phyloP scores from a whole-genome alignment of 2,797 vertebrate genomes.

The Molossus alvarezi region DNA sequence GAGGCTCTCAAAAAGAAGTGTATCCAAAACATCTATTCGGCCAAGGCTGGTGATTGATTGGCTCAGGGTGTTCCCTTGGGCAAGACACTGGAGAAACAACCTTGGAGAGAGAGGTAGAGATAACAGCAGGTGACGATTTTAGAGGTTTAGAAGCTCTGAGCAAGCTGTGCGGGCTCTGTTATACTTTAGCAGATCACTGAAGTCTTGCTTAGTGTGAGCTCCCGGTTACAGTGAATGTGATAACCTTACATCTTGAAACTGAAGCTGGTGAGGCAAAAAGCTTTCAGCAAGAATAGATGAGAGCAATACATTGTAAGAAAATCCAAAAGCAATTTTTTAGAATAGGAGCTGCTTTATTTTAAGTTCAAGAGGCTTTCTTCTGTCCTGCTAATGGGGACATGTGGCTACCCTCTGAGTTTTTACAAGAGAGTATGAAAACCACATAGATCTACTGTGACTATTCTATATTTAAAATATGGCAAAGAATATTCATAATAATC shows the following conservation, averaged over 20 bases:
- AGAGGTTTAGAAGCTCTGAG: slow-evolving; percentile 4
- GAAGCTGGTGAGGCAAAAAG: not conserved
- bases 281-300: not conserved
- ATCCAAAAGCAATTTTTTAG: not conserved
- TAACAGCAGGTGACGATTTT: not conserved
- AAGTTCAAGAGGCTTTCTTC: slow-evolving; percentile 39
- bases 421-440: not conserved
- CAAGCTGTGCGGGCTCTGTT: not conserved
- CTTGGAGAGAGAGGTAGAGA: not conserved
- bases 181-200: not conserved
- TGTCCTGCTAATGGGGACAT: not conserved
- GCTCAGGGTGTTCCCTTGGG: not conserved
- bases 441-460: not conserved
- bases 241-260: not conserved
- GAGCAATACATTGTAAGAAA: slow-evolving; percentile 27
- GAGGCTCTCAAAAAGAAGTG: slow-evolving; percentile 23
- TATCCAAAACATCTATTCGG: not conserved
- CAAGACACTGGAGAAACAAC: not conserved
- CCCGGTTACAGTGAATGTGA: not conserved
- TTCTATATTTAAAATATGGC: not conserved
- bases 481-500: not conserved
- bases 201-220: not conserved
- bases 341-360: slow-evolving; percentile 29
- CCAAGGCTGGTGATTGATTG: not conserved
- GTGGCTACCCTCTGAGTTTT: slow-evolving; percentile 41